These are phyloP conservation scores for Rhinophrynus dorsalis DNA, from an alignment of 2,797 vertebrate genomes.

Conservation along the genomic window DNA sequence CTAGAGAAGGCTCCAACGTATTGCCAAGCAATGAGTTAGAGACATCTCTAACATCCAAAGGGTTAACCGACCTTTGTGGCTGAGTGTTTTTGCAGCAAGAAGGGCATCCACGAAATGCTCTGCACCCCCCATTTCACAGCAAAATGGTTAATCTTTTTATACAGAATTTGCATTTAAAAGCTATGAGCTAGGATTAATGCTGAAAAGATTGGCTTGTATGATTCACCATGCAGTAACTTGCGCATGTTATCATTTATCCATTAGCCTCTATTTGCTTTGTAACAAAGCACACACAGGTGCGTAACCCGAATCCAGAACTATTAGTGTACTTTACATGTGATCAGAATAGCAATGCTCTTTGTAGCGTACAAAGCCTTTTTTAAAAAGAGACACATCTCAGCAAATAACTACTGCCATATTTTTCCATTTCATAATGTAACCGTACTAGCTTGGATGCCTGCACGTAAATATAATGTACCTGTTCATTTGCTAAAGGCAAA, in stretches of 20 bases:
- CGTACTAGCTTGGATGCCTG: not conserved
- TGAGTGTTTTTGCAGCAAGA: too few species aligned
- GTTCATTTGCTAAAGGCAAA: not conserved
- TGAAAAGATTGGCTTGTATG: not conserved
- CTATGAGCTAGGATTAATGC: constrained; percentile 18
- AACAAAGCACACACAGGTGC: constrained; percentile 19
- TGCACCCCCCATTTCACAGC: too few species aligned
- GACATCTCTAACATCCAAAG: too few species aligned
- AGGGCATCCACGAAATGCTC: too few species aligned
- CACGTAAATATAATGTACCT: not conserved
- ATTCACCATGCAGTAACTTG: not conserved
- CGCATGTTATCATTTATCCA: constrained; percentile 7
- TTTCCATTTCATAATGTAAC: not conserved
- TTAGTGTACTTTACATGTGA: not conserved
- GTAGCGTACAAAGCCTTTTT: not conserved
- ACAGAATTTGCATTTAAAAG: too few species aligned
- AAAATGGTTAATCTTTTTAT: constrained; percentile 8
- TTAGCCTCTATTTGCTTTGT: constrained; percentile 25
- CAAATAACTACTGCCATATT: not conserved
- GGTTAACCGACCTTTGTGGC: too few species aligned
- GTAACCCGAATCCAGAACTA: not conserved
- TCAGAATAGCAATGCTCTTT: not conserved
- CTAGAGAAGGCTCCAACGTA: too few species aligned
- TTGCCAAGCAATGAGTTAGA: too few species aligned
- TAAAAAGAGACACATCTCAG: not conserved